Conservation (phyloP, 2,888 invertebrate species). For the Drosophila greeni region DNA sequence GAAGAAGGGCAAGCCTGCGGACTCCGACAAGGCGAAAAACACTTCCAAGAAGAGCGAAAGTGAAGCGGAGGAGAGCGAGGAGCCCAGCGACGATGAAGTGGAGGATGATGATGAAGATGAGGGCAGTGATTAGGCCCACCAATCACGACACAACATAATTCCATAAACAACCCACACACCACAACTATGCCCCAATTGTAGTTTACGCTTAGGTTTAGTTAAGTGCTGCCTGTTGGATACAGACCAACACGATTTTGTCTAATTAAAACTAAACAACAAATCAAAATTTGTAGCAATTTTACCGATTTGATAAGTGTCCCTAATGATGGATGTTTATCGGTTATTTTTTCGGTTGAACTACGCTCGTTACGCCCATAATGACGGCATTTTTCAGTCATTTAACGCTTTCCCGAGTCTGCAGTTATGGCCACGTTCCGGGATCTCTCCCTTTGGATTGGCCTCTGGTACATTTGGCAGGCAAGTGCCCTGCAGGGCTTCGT, state of each 20-base stretch:
- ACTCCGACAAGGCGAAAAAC: conserved; percentile 31
- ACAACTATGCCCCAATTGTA: conserved; percentile 14
- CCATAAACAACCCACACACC: conserved; percentile 16
- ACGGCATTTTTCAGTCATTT: conserved; percentile 17
- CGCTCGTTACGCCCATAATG: conserved; percentile 8
- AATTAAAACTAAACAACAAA: conserved; percentile 30
- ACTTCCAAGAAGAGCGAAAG: conserved; percentile 77
- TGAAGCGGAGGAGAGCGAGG: conserved; percentile 73
- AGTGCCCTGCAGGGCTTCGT: conserved; percentile 12
- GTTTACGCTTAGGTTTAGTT: conserved; percentile 29
- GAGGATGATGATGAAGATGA: conserved; percentile 55
- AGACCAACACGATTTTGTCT: conserved; percentile 29
- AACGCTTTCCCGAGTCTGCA: conserved; percentile 6
- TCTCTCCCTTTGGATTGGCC: conserved; percentile 13
- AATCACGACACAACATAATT: conserved; percentile 15
- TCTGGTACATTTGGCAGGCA: conserved; percentile 49
- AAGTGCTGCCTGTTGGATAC: conserved; percentile 33
- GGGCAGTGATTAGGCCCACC: conserved; percentile 59
- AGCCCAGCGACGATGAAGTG: conserved; percentile 60
- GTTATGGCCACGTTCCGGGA: conserved; percentile 25
- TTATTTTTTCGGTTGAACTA: conserved; percentile 16
- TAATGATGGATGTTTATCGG: conserved; percentile 28
- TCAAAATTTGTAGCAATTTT: conserved; percentile 15
- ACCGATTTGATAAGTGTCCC: conserved; percentile 20
- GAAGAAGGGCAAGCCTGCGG: conserved; percentile 31